These are phyloP conservation scores for Octomys mimax DNA, from an alignment of 2,797 vertebrate species.

Conservation along the genomic window DNA sequence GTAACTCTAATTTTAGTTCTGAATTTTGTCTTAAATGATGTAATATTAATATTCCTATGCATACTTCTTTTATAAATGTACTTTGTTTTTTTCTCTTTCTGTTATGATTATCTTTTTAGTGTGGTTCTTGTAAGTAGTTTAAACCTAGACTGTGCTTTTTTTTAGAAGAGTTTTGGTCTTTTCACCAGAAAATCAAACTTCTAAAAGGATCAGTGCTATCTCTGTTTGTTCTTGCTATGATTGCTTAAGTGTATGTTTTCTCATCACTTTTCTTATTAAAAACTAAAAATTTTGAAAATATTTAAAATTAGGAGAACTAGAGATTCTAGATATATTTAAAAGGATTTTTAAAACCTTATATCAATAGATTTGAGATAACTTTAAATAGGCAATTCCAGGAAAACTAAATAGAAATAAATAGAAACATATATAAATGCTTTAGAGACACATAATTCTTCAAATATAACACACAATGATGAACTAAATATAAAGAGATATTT, in stretches of 20 bases:
- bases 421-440: background rate
- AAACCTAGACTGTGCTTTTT: background rate
- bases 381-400: background rate
- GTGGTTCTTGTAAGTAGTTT: background rate
- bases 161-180: background rate
- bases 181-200: constrained; percentile 9
- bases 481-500: background rate
- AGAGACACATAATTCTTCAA: background rate
- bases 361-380: background rate
- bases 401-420: background rate
- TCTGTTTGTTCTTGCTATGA: background rate
- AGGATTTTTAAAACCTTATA: background rate
- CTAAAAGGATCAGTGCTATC: background rate
- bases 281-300: background rate
- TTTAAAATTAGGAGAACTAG: background rate
- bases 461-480: background rate
- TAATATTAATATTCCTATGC: background rate
- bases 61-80: background rate
- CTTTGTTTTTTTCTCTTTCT: background rate
- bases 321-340: background rate
- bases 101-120: background rate
- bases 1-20: background rate
- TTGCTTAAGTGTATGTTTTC: background rate
- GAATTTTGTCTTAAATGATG: background rate
- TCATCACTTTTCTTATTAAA: background rate